Evolutionary conservation across 2,888 invertebrate species (phyloP).

Genomic region (Asteroscopus sphinx): DNA sequence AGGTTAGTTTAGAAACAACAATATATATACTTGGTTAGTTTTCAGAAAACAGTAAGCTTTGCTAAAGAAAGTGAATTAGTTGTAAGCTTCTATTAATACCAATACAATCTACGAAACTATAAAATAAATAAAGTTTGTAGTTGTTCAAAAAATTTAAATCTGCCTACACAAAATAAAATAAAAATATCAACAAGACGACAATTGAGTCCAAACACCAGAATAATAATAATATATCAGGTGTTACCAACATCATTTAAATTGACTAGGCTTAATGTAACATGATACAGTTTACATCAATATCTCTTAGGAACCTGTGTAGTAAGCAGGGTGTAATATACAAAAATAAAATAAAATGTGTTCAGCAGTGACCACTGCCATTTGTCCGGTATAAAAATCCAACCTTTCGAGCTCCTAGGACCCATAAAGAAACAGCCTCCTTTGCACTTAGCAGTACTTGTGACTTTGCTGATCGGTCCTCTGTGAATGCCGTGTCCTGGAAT

Average conservation of each 20-base stretch:
- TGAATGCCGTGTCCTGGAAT: constrained; percentile 93
- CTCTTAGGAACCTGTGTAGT: constrained; percentile 41
- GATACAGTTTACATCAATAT: constrained; percentile 30
- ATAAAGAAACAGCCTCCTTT: constrained; percentile 98
- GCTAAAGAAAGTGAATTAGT: constrained; percentile 42
- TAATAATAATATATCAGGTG: constrained; percentile 6
- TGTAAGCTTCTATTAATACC: constrained; percentile 42
- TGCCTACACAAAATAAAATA: neutral
- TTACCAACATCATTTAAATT: neutral
- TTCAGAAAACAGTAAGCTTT: constrained; percentile 38
- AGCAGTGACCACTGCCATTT: constrained; percentile 70
- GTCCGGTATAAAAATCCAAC: constrained; percentile 90
- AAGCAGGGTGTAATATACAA: constrained; percentile 59
- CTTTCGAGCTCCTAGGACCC: constrained; percentile 98
- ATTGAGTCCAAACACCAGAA: constrained; percentile 10
- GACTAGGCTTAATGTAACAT: constrained; percentile 4
- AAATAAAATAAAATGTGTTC: constrained; percentile 67
- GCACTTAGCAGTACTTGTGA: constrained; percentile 96
- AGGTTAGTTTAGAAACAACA: constrained; percentile 45
- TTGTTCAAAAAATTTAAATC: constrained; percentile 2
- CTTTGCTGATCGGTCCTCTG: constrained; percentile 91
- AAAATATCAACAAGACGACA: constrained; percentile 7
- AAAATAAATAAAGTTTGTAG: constrained; percentile 6
- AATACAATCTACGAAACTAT: constrained; percentile 26
- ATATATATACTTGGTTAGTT: constrained; percentile 32